Conservation (phyloP, 2,797 vertebrate species). For the Anabacerthia variegaticeps region DNA sequence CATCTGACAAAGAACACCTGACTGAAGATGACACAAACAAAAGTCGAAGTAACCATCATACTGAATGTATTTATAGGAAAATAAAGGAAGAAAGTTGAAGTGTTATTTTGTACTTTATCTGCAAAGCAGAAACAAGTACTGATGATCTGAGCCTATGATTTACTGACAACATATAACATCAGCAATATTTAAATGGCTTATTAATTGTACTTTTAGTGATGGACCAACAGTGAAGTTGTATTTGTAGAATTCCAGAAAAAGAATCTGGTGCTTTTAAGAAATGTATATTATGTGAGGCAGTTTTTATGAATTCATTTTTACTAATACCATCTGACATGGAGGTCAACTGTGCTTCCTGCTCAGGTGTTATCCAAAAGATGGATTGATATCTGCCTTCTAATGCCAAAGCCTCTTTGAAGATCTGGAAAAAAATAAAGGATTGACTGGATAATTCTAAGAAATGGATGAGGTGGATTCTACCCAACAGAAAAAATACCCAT, state of each 20-base stretch:
- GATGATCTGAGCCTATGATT: background rate
- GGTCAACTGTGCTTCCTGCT: background rate
- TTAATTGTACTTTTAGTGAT: background rate
- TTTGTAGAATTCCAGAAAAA: background rate
- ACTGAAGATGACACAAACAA: background rate
- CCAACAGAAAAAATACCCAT: background rate
- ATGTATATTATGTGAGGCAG: background rate
- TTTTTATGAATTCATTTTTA: background rate
- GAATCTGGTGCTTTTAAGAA: background rate
- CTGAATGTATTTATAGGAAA: background rate
- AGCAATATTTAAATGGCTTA: background rate
- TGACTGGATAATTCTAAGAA: slow-evolving; percentile 15
- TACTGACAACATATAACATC: background rate
- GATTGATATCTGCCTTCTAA: background rate
- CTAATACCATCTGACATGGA: background rate
- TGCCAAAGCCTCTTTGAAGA: background rate
- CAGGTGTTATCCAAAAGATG: background rate
- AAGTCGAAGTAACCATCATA: background rate
- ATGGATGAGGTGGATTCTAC: background rate
- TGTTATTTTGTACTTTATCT: background rate
- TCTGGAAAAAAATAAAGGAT: background rate
- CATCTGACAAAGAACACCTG: background rate
- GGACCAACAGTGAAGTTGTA: background rate
- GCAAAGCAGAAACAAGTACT: background rate
- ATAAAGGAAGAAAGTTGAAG: background rate